Conservation (phyloP, 1,140 invertebrate species). For the Drosophila tsacasi region DNA sequence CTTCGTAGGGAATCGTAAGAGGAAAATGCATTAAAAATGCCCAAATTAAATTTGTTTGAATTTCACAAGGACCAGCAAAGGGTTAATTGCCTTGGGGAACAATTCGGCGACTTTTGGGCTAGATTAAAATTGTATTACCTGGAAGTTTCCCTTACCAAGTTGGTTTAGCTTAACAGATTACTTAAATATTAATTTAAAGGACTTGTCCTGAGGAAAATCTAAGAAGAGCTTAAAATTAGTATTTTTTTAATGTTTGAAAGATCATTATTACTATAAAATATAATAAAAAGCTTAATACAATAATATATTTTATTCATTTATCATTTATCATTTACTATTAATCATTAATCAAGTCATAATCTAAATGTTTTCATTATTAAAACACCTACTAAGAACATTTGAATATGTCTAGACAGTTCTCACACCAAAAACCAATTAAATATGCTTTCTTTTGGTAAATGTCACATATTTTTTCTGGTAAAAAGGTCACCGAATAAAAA, state of each 20-base stretch:
- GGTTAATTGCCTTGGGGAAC: constrained; percentile 11
- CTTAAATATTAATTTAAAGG: constrained; percentile 11
- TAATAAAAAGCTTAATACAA: background rate
- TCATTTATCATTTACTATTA: no score
- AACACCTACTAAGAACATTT: background rate
- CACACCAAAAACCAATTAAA: background rate
- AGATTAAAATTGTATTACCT: background rate
- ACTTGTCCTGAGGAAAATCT: background rate
- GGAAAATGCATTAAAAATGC: constrained; percentile 10
- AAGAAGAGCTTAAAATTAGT: no score
- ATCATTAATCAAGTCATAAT: background rate
- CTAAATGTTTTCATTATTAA: background rate
- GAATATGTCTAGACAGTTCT: background rate
- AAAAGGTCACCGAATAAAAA: background rate
- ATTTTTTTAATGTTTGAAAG: background rate
- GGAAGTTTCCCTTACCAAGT: background rate
- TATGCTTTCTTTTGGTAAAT: background rate
- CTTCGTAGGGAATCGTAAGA: no score
- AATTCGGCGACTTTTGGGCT: background rate
- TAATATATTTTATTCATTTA: background rate
- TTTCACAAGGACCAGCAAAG: background rate
- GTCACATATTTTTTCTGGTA: background rate
- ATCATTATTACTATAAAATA: background rate
- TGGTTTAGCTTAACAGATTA: constrained; percentile 14
- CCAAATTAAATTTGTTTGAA: constrained; percentile 21